Base-by-base conservation (phyloP, 2,113 vertebrate species). In the Callorhinus ursinus region DNA sequence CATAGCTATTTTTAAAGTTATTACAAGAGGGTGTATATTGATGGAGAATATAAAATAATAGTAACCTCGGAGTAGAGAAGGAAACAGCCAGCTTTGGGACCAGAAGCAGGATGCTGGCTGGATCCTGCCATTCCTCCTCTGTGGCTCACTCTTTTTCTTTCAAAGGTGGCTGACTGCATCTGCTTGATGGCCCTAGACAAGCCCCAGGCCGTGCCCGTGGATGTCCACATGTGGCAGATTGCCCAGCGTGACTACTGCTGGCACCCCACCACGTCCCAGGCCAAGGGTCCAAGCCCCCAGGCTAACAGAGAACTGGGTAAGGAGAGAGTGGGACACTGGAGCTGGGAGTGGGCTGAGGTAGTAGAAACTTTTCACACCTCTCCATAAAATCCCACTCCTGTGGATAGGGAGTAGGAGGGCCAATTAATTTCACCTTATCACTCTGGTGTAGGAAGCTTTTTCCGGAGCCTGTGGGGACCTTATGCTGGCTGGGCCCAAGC, bases 151-250 rank as follows among this genome's bases (percentile, higher is more conserved):
- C 81, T 59, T 0, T 96, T 11, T 95, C 83, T 74, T 24, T 97
- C 7, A 6, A 96, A 99, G 99, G 99, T 99, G n/a, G 99, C 99
- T 0, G 99, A 99, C 98, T 99, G 99, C 13, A 99, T 99, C 24
- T 99, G 99, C 97, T 98, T 99, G 96, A 99, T 99, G 99, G 99
- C 99, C 0, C 98, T 99, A 96, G 99, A 99, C 98, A 99, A 99
- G 97, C 90, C 99, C 0, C 99, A 99, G n/a, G 99, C 99, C 0
- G 99, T 99, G 67, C 99, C 99, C 0, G 98, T 99, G 91, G 99
- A 99, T 42, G 99, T 99, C 14, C 99, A 99, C 0, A 97, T 99
- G 67, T 99, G 99, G 99, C 99, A 99, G 97, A 99, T 99, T 0
- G 99, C 99, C 0, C 99, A 98, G 53, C 99, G 99, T 57, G 99